These are phyloP conservation scores for Stenodera caucasica DNA, from an alignment of 2,888 invertebrate species.

Conservation along the genomic window DNA sequence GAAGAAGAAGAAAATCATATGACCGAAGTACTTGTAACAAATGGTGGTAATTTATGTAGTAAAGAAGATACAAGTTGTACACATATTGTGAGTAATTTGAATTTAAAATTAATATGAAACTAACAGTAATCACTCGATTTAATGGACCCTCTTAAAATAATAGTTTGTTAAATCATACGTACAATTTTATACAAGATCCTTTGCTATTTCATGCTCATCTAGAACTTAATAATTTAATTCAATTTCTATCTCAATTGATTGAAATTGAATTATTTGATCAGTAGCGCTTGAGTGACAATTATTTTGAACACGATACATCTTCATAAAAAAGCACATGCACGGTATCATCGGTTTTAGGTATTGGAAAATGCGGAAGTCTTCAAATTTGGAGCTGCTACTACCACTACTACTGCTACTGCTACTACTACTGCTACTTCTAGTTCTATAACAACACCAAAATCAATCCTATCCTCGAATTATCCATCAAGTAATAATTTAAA, in stretches of 20 bases:
- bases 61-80: conserved; percentile 83
- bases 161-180: too few species aligned
- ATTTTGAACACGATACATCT: not conserved
- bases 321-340: conserved; percentile 30
- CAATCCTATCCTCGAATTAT: conserved; percentile 29
- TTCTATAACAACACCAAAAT: conserved; percentile 22
- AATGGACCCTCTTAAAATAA: too few species aligned
- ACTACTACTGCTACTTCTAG: conserved; percentile 53
- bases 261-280: not conserved
- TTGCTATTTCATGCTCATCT: too few species aligned
- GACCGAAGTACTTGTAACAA: conserved; percentile 83
- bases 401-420: conserved; percentile 55
- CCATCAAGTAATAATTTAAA: conserved; percentile 6
- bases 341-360: conserved; percentile 67
- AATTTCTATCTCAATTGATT: not conserved
- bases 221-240: not conserved
- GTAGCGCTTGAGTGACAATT: not conserved
- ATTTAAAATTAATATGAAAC: not conserved
- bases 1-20: conserved; percentile 89
- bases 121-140: not conserved
- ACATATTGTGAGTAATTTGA: conserved; percentile 79
- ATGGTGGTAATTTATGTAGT: conserved; percentile 79
- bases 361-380: conserved; percentile 70
- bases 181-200: too few species aligned
- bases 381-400: conserved; percentile 62